These are phyloP conservation scores for Tiaroga cobitis DNA, from an alignment of 2,797 vertebrate species.

Conservation along the genomic window DNA sequence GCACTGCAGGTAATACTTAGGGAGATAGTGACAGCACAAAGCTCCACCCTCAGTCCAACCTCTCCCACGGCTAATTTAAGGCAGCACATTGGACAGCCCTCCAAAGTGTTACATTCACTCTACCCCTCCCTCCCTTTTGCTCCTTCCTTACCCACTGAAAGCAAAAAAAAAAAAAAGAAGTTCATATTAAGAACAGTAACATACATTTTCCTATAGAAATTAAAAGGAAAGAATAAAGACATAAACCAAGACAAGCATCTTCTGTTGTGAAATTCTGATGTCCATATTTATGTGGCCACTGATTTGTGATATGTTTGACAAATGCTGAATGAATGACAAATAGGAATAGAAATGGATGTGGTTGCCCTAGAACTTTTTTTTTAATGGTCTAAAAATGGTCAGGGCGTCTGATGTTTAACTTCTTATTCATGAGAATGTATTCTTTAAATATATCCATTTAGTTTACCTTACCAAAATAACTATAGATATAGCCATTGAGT, in stretches of 20 bases:
- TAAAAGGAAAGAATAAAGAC: background rate
- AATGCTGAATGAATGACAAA: background rate
- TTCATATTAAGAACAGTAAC: conserved; percentile 17
- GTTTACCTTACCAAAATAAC: background rate
- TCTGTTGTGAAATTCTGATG: background rate
- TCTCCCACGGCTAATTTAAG: conserved; percentile 83
- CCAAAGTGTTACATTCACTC: conserved; percentile 66
- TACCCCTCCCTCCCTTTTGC: conserved; percentile 52
- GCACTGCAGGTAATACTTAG: conserved; percentile 84
- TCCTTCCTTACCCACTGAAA: conserved; percentile 41
- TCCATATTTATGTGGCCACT: background rate
- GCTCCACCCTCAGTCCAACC: conserved; percentile 79
- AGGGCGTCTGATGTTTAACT: background rate
- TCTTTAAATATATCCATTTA: background rate
- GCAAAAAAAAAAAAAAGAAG: conserved; percentile 34
- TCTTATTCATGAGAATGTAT: background rate
- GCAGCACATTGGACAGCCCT: conserved; percentile 75
- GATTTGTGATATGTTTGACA: background rate
- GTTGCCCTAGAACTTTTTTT: background rate
- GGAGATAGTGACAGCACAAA: conserved; percentile 75
- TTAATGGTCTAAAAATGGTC: background rate
- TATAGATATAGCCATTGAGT: background rate
- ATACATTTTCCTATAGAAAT: background rate
- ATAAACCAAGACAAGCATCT: background rate
- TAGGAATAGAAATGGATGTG: background rate